phyloP scores from a whole-genome alignment of 2,888 invertebrate species.

The Elysia crispata region DNA sequence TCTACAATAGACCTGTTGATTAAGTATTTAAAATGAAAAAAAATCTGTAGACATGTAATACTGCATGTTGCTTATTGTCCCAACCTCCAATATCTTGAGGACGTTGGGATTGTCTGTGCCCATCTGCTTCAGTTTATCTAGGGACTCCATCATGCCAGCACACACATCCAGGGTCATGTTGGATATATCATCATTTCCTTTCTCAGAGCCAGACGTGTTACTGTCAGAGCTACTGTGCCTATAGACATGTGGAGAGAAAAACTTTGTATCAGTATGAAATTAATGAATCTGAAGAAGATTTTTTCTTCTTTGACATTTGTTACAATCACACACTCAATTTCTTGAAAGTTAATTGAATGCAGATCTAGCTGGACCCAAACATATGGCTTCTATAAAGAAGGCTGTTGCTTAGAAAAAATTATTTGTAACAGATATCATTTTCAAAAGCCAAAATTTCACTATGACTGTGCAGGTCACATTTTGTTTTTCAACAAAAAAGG shows the following conservation, averaged over 20 bases:
- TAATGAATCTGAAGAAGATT: too few relatives aligned
- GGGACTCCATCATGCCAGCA: conserved; percentile 45
- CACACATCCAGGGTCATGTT: conserved; percentile 48
- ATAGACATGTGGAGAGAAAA: neutral
- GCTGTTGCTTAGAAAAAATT: too few relatives aligned
- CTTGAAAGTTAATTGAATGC: too few relatives aligned
- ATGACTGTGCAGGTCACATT: too few relatives aligned
- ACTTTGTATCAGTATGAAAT: neutral
- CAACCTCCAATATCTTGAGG: conserved; percentile 42
- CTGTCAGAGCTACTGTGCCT: neutral
- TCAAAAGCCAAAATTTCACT: too few relatives aligned
- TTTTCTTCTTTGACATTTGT: too few relatives aligned
- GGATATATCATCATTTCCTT: conserved; percentile 42
- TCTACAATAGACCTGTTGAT: neutral
- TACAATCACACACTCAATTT: too few relatives aligned
- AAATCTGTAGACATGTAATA: too few relatives aligned
- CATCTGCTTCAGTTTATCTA: conserved; percentile 43
- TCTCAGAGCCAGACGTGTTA: neutral
- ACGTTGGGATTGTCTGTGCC: conserved; percentile 44
- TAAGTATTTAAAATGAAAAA: neutral
- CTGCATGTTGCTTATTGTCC: neutral
- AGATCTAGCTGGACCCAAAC: too few relatives aligned
- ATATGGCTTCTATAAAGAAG: too few relatives aligned
- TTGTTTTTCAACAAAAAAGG: too few relatives aligned
- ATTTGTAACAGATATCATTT: too few relatives aligned